These are phyloP conservation scores for Diacarnus erythraeanus DNA, from an alignment of 37 sponge, comb jelly and placozoan species.

Conservation along the genomic window DNA sequence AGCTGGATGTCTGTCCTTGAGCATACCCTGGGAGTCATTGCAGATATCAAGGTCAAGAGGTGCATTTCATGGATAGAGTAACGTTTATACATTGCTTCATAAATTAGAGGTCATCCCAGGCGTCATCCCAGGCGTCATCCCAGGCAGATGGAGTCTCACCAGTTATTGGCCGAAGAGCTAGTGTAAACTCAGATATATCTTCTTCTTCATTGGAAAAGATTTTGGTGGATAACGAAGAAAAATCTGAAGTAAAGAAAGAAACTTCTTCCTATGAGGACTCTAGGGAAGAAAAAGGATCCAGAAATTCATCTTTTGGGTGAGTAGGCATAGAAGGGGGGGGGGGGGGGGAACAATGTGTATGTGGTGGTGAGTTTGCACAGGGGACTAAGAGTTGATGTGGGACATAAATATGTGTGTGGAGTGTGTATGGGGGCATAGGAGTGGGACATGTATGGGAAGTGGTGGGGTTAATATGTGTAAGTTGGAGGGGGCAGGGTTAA, in stretches of 20 bases:
- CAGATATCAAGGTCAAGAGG: slow-evolving; percentile 15
- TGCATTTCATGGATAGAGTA: not conserved
- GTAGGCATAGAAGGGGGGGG: not conserved
- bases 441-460: too few species aligned
- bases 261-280: too few species aligned
- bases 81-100: not conserved
- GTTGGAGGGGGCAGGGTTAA: too few species aligned
- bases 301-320: not conserved
- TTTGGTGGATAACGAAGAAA: not conserved
- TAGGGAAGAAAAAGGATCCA: too few species aligned
- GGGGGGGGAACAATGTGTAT: not conserved
- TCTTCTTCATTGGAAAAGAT: not conserved
- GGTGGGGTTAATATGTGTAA: too few species aligned
- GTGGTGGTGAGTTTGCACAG: not conserved
- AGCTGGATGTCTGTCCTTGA: slow-evolving; percentile 41
- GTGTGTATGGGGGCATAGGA: too few species aligned
- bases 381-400: not conserved
- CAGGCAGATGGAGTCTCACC: not conserved
- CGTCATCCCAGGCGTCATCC: not conserved
- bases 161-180: not conserved
- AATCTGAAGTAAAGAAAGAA: too few species aligned
- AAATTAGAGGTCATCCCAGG: too few species aligned
- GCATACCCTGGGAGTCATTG: slow-evolving; percentile 3
- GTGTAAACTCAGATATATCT: slow-evolving; percentile 1
- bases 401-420: not conserved